Conservation (phyloP, 2,113 vertebrate species). For the Vombatus ursinus region DNA sequence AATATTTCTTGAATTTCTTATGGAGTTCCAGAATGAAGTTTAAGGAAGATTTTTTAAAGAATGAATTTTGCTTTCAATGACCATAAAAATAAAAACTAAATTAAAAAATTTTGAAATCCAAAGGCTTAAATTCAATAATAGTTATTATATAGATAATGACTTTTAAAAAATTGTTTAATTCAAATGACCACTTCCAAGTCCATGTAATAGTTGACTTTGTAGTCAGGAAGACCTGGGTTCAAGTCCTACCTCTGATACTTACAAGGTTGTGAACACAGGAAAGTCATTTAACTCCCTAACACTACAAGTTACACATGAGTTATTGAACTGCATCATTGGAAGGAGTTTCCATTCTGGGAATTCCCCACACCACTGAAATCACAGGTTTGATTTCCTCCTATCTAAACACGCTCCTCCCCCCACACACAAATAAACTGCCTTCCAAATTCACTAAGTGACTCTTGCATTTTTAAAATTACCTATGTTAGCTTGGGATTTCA, state of each 20-base stretch:
- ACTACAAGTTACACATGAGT: neutral
- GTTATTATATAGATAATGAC: neutral
- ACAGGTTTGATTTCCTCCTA: neutral
- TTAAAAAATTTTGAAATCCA: neutral
- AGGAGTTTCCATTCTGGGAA: neutral
- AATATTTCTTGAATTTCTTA: neutral
- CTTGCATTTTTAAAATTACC: neutral
- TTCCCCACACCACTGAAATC: neutral
- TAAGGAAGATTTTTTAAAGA: neutral
- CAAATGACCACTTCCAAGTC: neutral
- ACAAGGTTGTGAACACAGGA: neutral
- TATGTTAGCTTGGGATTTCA: neutral
- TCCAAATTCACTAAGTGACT: neutral
- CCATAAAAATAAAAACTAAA: neutral
- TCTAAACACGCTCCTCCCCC: neutral
- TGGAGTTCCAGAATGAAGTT: neutral
- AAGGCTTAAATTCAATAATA: neutral
- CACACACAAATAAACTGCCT: neutral
- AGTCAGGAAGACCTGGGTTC: neutral
- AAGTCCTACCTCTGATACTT: neutral
- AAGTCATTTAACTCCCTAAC: neutral
- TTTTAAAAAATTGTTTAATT: neutral
- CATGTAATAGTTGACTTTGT: neutral
- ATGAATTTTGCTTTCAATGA: neutral
- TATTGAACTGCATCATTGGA: neutral